These are phyloP conservation scores for Xestia xanthographa DNA, from an alignment of 2,888 invertebrate genomes.

Conservation along the genomic window DNA sequence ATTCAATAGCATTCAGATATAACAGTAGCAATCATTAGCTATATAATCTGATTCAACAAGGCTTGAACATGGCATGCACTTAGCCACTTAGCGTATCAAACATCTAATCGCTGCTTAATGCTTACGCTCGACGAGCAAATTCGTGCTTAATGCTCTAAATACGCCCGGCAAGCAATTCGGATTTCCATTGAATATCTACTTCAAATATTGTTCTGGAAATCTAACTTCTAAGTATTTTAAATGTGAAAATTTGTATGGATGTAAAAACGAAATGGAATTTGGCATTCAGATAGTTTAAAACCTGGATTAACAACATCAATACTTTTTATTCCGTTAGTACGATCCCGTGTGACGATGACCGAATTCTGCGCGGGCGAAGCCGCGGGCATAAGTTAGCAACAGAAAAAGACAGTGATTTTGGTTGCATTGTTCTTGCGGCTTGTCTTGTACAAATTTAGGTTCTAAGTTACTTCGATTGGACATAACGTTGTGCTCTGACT, in stretches of 20 bases:
- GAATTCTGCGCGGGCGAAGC: neutral
- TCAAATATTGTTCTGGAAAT: neutral
- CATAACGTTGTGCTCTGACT: neutral
- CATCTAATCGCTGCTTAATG: slow-evolving; percentile 1
- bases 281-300: neutral
- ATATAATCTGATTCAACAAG: neutral
- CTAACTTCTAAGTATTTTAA: neutral
- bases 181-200: neutral
- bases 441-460: neutral
- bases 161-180: slow-evolving; percentile 5
- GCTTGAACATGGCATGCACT: neutral
- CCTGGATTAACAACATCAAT: neutral
- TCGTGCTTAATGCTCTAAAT: neutral
- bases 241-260: neutral
- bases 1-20: too few species aligned
- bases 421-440: too few species aligned
- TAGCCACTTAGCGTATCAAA: slow-evolving; percentile 9
- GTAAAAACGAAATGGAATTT: neutral
- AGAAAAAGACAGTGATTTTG: too few species aligned
- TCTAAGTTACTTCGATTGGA: neutral
- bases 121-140: neutral
- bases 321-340: neutral
- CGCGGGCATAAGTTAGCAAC: neutral
- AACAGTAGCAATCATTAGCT: neutral
- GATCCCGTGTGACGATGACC: neutral